A percentile compares a stretch with the other conserved stretches of the same genome.
phyloP scores from a whole-genome alignment of 1,140 invertebrate genomes.

The Patella vulgata region DNA sequence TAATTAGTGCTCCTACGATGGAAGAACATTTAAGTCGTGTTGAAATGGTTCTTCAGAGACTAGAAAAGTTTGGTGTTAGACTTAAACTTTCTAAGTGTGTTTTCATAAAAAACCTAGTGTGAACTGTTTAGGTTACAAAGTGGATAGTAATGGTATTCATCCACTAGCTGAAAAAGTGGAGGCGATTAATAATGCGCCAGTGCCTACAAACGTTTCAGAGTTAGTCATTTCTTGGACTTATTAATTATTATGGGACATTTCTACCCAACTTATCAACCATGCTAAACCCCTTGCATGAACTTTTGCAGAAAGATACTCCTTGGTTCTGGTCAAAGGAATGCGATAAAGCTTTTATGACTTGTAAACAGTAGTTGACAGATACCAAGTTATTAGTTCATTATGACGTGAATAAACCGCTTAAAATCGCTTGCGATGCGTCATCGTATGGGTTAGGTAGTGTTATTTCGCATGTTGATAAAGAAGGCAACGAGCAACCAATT shows the following conservation, averaged over 20 bases:
- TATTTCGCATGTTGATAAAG: conserved; percentile 23
- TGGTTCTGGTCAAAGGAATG: conserved; percentile 11
- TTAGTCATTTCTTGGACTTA: conserved; percentile 26
- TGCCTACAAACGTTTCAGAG: conserved; percentile 12
- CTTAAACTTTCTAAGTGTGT: conserved; percentile 14
- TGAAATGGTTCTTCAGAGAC: background rate
- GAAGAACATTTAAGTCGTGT: conserved; percentile 2
- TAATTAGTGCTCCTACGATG: conserved; percentile 10
- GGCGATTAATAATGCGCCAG: background rate
- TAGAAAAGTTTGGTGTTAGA: conserved; percentile 10
- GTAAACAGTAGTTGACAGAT: conserved; percentile 28
- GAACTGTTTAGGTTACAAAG: conserved; percentile 11
- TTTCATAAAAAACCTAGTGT: conserved; percentile 3
- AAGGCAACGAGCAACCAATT: conserved; percentile 47
- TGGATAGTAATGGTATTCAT: background rate
- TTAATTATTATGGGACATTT: conserved; percentile 23
- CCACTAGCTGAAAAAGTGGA: background rate
- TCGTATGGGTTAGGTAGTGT: conserved; percentile 24
- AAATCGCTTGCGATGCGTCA: conserved; percentile 21
- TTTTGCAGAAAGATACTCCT: conserved; percentile 2
- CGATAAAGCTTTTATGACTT: conserved; percentile 31
- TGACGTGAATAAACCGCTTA: conserved; percentile 11
- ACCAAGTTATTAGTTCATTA: conserved; percentile 23
- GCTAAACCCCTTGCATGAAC: conserved; percentile 5
- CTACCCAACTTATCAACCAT: conserved; percentile 18